A percentile compares a stretch with the other conserved stretches of the same genome.
Conservation (phyloP, 2,888 invertebrate genomes). For the Bellardia pandia region DNA sequence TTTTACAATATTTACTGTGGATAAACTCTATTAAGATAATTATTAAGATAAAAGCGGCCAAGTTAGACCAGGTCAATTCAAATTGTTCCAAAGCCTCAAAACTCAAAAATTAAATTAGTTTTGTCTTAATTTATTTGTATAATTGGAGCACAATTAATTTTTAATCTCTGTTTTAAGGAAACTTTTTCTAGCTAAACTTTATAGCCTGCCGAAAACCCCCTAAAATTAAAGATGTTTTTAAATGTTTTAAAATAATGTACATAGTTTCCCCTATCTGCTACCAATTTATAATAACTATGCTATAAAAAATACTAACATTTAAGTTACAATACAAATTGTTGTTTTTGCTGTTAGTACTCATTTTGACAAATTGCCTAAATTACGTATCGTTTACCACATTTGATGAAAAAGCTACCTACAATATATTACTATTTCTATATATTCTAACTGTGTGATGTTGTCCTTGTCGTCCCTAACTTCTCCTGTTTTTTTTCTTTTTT, state of each 20-base stretch:
- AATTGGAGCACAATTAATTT: too few relatives aligned
- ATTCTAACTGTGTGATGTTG: neutral
- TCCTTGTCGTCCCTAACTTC: neutral
- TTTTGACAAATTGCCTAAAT: conserved; percentile 73
- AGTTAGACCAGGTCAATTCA: too few relatives aligned
- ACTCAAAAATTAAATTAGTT: too few relatives aligned
- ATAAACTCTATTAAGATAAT: too few relatives aligned
- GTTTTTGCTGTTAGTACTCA: conserved; percentile 31
- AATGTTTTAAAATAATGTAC: neutral
- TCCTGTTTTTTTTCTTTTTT: neutral
- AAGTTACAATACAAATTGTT: neutral
- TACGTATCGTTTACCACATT: conserved; percentile 73
- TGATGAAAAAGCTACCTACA: conserved; percentile 58
- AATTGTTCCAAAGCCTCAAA: too few relatives aligned
- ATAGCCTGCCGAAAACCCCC: too few relatives aligned
- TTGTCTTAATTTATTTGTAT: too few relatives aligned
- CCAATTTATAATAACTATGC: neutral
- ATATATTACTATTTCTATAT: conserved; percentile 23
- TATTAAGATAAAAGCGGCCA: too few relatives aligned
- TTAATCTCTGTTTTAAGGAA: too few relatives aligned
- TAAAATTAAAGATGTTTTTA: neutral
- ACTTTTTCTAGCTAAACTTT: too few relatives aligned
- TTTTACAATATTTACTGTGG: too few relatives aligned
- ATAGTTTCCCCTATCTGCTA: too few relatives aligned
- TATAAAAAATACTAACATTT: neutral